Base-by-base conservation (phyloP, 2,113 vertebrate species). In the Oriolus oriolus region DNA sequence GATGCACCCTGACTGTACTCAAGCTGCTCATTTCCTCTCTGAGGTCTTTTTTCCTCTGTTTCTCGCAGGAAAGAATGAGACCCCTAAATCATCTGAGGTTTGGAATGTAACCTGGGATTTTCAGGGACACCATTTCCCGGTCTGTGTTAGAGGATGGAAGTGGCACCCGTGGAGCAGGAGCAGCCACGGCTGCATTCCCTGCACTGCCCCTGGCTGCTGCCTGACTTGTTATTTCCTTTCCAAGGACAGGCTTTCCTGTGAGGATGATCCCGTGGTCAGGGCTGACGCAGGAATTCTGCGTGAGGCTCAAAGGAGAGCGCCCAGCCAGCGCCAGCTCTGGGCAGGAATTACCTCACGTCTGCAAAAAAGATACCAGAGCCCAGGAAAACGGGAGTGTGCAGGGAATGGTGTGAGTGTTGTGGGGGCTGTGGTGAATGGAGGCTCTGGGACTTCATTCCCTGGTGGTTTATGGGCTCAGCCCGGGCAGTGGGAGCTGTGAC, bases 331-430 rank as follows among this genome's bases (percentile, higher is more conserved):
- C 50, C 0, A 4, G 4, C n/a, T 22, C 41, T 2, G 17, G 26
- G 59, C 52, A 27, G 84, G 35, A 73, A 39, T 27, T 5, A 10
- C 63, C 66, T 26, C 16, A 1, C 1, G 3, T 2, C 35, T 68
- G 77, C n/a, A 26, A 2, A 37, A 9, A 5, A 10, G 22, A 7
- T 13, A 3, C 2, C 30, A 7, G 33, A 65, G 35, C 47, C 15
- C 12, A 6, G 9, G 50, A 8, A 31, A 33, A 2, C 0, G 3
- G 41, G 50, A 0, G 2, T 3, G 13, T 10, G 63, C 1, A 2
- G 87, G 9, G 76, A n/a, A 6, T 0, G 56, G 7, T 24, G 76
- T 1, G 21, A 3, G 13, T 1, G 11, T 2, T 3, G 6, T 2
- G 5, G 3, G 49, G 5, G 6, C 22, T 6, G 0, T 2, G n/a